A percentile compares a stretch with the other conserved stretches of the same genome.
Evolutionary conservation across 2,113 vertebrate genomes (phyloP).

Genomic region (Pygoscelis antarcticus): DNA sequence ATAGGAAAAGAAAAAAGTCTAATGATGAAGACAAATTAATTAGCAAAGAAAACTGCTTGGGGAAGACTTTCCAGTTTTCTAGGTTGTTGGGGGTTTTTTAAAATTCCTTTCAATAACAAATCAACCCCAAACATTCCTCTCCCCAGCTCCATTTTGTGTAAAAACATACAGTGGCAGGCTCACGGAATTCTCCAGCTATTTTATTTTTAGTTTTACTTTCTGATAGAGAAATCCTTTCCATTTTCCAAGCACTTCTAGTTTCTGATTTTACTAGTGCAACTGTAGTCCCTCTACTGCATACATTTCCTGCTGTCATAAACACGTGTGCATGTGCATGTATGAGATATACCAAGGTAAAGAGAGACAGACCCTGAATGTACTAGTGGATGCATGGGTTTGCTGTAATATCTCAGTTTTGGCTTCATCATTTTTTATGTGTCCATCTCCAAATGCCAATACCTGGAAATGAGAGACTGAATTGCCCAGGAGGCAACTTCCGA

Average conservation of each 20-base stretch:
- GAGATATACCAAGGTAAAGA: not conserved
- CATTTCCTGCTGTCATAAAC: not conserved
- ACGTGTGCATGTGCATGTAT: not conserved
- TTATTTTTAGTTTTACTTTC: not conserved
- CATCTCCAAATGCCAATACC: not conserved
- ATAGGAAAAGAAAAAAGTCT: not conserved
- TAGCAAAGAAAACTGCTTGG: not conserved
- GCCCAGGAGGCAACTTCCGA: not conserved
- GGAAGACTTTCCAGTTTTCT: not conserved
- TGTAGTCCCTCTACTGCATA: not conserved
- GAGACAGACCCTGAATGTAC: not conserved
- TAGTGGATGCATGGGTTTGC: not conserved
- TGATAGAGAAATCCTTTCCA: not conserved
- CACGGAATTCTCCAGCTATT: not conserved
- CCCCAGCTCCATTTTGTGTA: not conserved
- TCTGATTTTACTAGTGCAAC: not conserved
- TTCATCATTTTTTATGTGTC: not conserved
- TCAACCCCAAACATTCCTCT: not conserved
- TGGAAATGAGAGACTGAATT: not conserved
- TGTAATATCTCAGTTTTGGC: not conserved
- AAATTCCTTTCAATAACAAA: not conserved
- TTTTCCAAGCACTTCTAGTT: not conserved
- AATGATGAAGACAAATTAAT: not conserved
- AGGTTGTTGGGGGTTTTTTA: not conserved
- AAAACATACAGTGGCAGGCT: not conserved